phyloP scores from a whole-genome alignment of 2,797 vertebrate genomes.

The Gymnothorax reevesii region DNA sequence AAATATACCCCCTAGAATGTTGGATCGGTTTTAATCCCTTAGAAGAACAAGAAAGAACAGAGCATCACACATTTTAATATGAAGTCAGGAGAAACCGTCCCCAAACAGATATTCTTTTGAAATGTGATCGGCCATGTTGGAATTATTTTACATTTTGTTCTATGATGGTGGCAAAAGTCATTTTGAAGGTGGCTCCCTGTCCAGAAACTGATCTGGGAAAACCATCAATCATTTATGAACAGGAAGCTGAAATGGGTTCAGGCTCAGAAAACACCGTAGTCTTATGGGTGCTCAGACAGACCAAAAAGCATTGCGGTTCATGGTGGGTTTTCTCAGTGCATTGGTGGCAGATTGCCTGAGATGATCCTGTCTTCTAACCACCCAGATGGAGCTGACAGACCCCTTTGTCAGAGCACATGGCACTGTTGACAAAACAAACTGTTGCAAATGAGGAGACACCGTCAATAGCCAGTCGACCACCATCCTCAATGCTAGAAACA shows the following conservation, averaged over 20 bases:
- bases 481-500: neutral
- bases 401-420: constrained; percentile 72
- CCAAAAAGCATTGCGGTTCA: neutral
- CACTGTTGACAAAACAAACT: constrained; percentile 74
- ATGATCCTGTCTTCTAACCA: constrained; percentile 67
- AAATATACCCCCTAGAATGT: neutral
- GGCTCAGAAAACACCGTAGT: neutral
- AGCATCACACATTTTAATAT: neutral
- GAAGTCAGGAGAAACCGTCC: neutral
- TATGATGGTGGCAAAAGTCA: neutral
- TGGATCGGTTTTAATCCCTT: neutral
- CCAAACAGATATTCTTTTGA: neutral
- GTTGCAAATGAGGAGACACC: constrained; percentile 61
- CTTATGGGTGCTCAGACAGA: constrained; percentile 2
- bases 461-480: constrained; percentile 41
- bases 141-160: neutral
- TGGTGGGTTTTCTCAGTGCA: neutral
- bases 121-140: neutral
- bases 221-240: neutral
- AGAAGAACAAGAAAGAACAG: neutral
- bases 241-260: neutral
- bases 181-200: neutral
- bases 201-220: neutral
- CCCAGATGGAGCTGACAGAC: constrained; percentile 61
- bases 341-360: constrained; percentile 52